Evolutionary conservation across 2,797 vertebrate genomes (phyloP).

Genomic region (Sardinella longiceps): DNA sequence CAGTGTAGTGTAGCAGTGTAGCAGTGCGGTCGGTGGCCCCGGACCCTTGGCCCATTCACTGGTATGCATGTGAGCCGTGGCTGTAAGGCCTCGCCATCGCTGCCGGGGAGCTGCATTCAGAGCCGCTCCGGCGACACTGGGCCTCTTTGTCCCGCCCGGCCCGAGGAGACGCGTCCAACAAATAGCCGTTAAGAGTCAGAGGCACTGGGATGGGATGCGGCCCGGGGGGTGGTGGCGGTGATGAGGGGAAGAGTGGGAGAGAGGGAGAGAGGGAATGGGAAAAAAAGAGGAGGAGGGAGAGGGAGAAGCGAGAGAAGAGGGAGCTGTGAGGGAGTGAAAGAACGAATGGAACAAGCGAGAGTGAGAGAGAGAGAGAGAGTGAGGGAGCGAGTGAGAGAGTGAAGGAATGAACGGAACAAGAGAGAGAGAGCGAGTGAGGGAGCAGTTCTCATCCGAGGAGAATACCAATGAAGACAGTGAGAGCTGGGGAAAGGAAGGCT

Average conservation of each 20-base stretch:
- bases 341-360: background rate
- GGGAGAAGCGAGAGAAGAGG: background rate
- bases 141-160: conserved; percentile 74
- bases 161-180: conserved; percentile 72
- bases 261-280: background rate
- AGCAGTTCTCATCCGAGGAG: conserved; percentile 41
- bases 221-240: background rate
- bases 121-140: conserved; percentile 73
- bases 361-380: background rate
- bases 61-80: conserved; percentile 68
- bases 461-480: conserved; percentile 52
- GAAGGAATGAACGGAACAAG: background rate
- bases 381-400: background rate
- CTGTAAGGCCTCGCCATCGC: conserved; percentile 59
- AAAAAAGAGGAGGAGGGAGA: background rate
- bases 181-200: conserved; percentile 75
- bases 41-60: conserved; percentile 57
- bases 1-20: background rate
- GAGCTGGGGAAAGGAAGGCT: conserved; percentile 32
- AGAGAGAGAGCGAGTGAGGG: background rate
- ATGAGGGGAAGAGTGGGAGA: background rate
- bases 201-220: conserved; percentile 40
- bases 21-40: too few relatives aligned
- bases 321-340: too few relatives aligned
- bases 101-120: conserved; percentile 73